Conservation (phyloP, 2,888 invertebrate species). For the Rambutsinella grinnellia region DNA sequence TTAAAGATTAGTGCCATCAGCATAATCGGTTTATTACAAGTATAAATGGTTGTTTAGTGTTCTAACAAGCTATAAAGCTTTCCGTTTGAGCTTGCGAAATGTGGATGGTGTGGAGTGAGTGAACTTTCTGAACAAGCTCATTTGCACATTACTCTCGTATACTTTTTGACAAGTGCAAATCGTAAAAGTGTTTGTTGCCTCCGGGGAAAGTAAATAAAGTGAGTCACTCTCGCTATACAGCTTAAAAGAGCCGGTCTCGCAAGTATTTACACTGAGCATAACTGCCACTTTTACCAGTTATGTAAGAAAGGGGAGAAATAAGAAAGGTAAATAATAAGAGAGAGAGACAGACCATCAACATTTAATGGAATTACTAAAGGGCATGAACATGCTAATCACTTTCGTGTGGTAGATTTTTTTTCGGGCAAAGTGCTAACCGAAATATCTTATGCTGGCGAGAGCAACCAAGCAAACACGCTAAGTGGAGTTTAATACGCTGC, state of each 20-base stretch:
- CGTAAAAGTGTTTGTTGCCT: conserved; percentile 38
- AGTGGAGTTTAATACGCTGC: background rate
- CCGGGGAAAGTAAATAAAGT: conserved; percentile 48
- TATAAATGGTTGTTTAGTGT: too few species aligned
- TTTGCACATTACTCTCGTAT: background rate
- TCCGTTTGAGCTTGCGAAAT: background rate
- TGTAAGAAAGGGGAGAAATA: background rate
- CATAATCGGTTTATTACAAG: too few species aligned
- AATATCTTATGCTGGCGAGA: background rate
- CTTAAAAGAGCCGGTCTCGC: background rate
- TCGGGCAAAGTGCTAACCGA: conserved; percentile 4
- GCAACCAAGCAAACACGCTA: background rate
- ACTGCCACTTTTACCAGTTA: conserved; percentile 7
- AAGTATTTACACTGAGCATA: background rate
- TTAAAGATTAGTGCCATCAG: too few species aligned
- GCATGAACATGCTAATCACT: background rate
- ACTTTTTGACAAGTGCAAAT: conserved; percentile 24
- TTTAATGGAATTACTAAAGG: conserved; percentile 17
- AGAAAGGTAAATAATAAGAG: background rate
- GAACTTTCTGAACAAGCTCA: conserved; percentile 19
- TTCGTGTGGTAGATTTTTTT: background rate
- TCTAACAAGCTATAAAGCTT: too few species aligned
- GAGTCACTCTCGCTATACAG: conserved; percentile 10
- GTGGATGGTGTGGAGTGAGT: conserved; percentile 23
- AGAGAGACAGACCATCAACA: conserved; percentile 7